Evolutionary conservation across 1,140 invertebrate species (phyloP), one percentile per base, ranked within the genome.

Genomic region (Phortica variegata): DNA sequence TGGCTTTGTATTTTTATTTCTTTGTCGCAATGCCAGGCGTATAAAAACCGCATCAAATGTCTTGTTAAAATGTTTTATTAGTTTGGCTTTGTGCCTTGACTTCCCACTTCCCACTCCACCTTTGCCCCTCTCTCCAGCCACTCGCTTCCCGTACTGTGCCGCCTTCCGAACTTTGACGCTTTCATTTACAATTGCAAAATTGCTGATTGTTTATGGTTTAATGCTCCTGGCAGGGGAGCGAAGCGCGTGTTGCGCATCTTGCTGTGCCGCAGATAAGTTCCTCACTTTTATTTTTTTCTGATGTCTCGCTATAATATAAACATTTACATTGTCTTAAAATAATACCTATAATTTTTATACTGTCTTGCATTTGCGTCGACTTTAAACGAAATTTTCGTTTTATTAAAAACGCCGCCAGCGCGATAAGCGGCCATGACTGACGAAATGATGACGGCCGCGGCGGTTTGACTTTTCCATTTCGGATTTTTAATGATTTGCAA

Each of bases 61-160:
- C 65, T 44, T 69, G 63, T 63, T 68, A 68, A 68, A 68, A 63
- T 68, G 60, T 68, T 68, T 68, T 68, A 68, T 68, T 68, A 68
- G n/a, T 68, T 68, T 58, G 52, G 53, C 60, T 68, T 66, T 63
- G 12, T 38, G 36, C 56, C 54, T 50, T 42, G 34, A 53, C 39
- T 48, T 58, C 48, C 49, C 49, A 6, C 23, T 6, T n/a, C n/a
- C 10, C 23, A 26, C 10, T 26, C 23, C 23, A 10, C 5, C 23
- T 6, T 26, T 26, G 23, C 5, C 23, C 5, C 5, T 26, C 10
- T 5, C 23, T 26, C 5, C 10, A 6, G 23, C 23, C 5, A 10
- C 23, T 26, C 10, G 23, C 10, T 26, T 26, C 5, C 23, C 5
- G 23, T n/a, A n/a, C 23, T 26, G 23, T 26, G 23, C 5, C 23